phyloP scores from a whole-genome alignment of 2,113 vertebrate species.

The Lycocorax pyrrhopterus region DNA sequence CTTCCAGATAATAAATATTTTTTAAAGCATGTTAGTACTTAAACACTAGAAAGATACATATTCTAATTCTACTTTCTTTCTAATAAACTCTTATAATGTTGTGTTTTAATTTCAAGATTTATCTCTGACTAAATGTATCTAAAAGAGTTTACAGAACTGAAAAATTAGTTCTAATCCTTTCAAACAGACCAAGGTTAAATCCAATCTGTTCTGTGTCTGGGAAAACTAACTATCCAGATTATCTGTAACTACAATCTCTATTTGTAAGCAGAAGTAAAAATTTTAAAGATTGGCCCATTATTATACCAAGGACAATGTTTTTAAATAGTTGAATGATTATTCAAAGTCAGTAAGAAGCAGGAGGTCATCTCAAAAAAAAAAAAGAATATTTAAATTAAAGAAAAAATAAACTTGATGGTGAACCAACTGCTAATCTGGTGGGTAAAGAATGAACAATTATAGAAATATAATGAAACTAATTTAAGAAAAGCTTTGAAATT shows the following conservation, averaged over 20 bases:
- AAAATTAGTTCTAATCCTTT: constrained; percentile 46
- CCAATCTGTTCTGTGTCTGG: constrained; percentile 12
- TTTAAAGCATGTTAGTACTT: background rate
- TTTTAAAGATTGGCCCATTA: background rate
- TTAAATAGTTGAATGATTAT: background rate
- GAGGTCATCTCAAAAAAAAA: background rate
- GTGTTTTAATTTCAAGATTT: constrained; percentile 8
- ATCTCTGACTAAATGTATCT: constrained; percentile 5
- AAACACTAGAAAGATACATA: background rate
- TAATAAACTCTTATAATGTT: background rate
- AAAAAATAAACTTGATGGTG: background rate
- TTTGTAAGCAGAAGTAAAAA: background rate
- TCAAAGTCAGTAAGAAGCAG: background rate
- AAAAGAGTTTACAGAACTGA: background rate
- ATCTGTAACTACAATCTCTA: background rate
- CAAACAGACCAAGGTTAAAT: constrained; percentile 18
- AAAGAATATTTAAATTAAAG: background rate
- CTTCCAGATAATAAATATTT: background rate
- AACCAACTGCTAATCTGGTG: background rate
- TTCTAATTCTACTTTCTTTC: constrained; percentile 13
- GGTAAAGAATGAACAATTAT: background rate
- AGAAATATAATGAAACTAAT: background rate
- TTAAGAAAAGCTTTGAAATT: constrained; percentile 49
- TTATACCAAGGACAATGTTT: background rate
- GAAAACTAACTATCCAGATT: constrained; percentile 16